Percentiles rank a stretch among this genome's conserved stretches.
These are phyloP conservation scores for Ctenopoma multispine DNA, from an alignment of 2,797 vertebrate genomes.

Conservation along the genomic window DNA sequence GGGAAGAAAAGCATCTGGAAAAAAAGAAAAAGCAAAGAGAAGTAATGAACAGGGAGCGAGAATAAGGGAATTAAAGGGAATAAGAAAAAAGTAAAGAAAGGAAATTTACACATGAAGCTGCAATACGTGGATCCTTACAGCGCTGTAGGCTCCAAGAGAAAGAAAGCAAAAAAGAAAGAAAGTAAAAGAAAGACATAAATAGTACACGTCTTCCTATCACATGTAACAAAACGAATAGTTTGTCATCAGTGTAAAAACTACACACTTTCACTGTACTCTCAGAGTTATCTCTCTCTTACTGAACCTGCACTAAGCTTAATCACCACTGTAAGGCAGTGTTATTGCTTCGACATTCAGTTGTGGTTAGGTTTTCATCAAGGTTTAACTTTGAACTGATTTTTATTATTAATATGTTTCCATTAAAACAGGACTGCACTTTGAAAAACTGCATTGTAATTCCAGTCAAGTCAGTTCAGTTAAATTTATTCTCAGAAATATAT, in stretches of 20 bases:
- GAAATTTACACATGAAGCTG: constrained; percentile 51
- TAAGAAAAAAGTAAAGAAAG: constrained; percentile 27
- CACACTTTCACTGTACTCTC: neutral
- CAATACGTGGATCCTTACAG: constrained; percentile 26
- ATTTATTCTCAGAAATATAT: no score
- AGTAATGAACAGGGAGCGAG: neutral
- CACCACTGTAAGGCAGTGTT: no score
- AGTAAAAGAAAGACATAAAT: neutral
- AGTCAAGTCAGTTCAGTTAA: no score
- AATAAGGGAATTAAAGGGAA: neutral
- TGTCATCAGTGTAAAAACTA: no score
- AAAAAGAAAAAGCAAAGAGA: constrained; percentile 44
- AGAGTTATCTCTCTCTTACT: neutral
- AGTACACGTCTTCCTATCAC: no score
- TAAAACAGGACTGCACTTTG: no score
- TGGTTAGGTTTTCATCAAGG: no score
- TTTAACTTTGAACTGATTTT: no score
- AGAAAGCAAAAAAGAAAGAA: constrained; percentile 4
- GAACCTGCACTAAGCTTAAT: neutral
- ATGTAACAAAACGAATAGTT: no score
- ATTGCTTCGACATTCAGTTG: no score
- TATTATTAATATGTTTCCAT: no score
- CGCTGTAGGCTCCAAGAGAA: constrained; percentile 6
- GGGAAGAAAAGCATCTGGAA: constrained; percentile 12
- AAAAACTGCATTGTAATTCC: no score